phyloP scores from a whole-genome alignment of 2,113 vertebrate genomes.

The Ptilonorhynchus violaceus region DNA sequence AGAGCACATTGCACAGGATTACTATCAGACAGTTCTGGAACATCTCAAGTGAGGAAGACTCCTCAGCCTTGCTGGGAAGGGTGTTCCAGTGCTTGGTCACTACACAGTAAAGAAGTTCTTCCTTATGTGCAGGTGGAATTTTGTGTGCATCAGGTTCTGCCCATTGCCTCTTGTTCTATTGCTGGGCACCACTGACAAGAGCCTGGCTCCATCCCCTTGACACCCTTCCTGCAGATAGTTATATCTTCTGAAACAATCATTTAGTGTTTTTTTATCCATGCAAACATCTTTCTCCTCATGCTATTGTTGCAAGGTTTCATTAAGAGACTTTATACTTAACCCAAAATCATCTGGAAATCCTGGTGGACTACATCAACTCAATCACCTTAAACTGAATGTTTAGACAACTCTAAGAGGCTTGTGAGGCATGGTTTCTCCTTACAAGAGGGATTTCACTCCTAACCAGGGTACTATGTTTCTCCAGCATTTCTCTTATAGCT shows the following conservation, averaged over 20 bases:
- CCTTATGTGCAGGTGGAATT: no score
- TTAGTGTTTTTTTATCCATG: background rate
- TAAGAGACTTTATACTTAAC: background rate
- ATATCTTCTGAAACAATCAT: accelerated
- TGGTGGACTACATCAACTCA: background rate
- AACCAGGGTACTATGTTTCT: background rate
- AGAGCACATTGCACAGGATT: background rate
- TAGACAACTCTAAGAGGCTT: background rate
- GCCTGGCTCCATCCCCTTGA: background rate
- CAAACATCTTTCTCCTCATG: background rate
- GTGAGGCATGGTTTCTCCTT: background rate
- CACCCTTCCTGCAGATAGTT: background rate
- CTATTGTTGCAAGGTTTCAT: background rate
- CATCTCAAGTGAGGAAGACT: background rate
- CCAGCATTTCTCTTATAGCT: background rate
- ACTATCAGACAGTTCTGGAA: background rate
- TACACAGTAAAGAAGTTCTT: background rate
- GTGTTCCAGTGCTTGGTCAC: background rate
- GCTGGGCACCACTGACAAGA: background rate
- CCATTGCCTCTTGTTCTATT: background rate
- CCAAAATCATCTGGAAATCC: background rate
- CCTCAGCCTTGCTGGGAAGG: background rate
- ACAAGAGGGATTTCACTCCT: background rate
- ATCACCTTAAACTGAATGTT: background rate
- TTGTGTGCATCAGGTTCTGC: background rate